Evolutionary conservation across 2,113 vertebrate genomes (phyloP), one percentile per base, ranked within the genome.

Genomic region (Hippopotamus amphibius): DNA sequence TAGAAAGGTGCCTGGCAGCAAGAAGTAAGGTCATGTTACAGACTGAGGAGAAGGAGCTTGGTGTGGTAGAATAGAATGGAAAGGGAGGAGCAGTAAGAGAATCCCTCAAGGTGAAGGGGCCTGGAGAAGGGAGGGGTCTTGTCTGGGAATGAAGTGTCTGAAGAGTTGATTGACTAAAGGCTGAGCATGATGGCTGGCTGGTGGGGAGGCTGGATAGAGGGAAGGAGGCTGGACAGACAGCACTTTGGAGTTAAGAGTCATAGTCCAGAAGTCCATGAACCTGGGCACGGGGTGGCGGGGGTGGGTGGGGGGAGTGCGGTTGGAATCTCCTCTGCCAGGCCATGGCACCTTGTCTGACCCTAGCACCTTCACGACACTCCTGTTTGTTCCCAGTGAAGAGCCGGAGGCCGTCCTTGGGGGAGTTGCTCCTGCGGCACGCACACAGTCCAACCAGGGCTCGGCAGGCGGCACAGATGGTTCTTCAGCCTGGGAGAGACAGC

Each of bases 361-460:
- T 43, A 53, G 46, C 88, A 71, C 48, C 30, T 71, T 95, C 76
- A 92, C 24, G 9, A 50, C 89, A 74, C 5, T 61, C 66, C 90
- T 81, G 33, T 91, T 97, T 96, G 37, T 76, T 95, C 53, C 14
- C 98, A 99, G 99, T 99, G 98, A 99, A 99, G 97, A 99, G 99
- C 97, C 99, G 99, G 17, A 99, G 99, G 98, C 99, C 99, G 1
- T 99, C 99, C 57, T 98, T 99, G 3, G 99, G 99, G 26, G 99
- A 99, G 97, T 98, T 99, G 97, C 99, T 99, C 93, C 99, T 99
- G 61, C 99, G 99, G 6, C 99, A 99, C 95, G 98, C 99, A 81
- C 99, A 99, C 98, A 99, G 99, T 97, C 99, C 99, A 1, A 99
- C 99, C 0, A 98, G 99, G 68, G 99, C 99, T 0, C 99, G 99